A percentile compares a stretch with the other conserved stretches of the same genome.
Evolutionary conservation across 1,140 invertebrate species (phyloP).

Genomic region (Lepidurus packardi): DNA sequence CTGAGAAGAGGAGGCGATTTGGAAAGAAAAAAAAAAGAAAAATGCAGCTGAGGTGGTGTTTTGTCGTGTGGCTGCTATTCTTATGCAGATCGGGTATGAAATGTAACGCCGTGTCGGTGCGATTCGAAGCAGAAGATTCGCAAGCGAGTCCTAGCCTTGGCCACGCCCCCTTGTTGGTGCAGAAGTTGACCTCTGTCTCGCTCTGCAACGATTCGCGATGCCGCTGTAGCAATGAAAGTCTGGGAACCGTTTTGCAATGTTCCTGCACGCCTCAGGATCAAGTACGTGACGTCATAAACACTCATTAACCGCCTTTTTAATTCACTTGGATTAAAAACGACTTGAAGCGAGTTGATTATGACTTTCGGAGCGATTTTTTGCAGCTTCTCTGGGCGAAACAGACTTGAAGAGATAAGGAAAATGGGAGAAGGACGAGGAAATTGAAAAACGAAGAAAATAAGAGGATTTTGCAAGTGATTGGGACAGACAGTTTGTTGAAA

Average conservation of each 20-base stretch:
- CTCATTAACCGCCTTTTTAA: background rate
- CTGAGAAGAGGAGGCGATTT: background rate
- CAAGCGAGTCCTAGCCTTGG: background rate
- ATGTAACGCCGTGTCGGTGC: background rate
- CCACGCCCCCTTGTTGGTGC: conserved; percentile 10
- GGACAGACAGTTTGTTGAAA: conserved; percentile 9
- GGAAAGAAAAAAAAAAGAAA: background rate
- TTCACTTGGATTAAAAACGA: background rate
- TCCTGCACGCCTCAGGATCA: conserved; percentile 1
- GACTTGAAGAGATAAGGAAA: background rate
- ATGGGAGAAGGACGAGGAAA: background rate
- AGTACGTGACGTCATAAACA: conserved; percentile 8
- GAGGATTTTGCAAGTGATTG: background rate
- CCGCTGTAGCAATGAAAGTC: background rate
- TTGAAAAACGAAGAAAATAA: background rate
- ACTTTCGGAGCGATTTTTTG: too few relatives aligned
- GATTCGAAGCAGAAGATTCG: conserved; percentile 13
- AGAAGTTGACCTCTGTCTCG: background rate
- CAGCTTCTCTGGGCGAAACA: background rate
- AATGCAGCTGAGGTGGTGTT: background rate
- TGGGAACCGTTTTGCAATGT: conserved; percentile 9
- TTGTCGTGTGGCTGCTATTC: background rate
- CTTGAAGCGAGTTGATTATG: too few relatives aligned
- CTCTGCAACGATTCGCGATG: conserved; percentile 11
- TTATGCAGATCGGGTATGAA: background rate